Evolutionary conservation across 2,888 invertebrate species (phyloP).

Genomic region (Leptodirus hochenwartii): DNA sequence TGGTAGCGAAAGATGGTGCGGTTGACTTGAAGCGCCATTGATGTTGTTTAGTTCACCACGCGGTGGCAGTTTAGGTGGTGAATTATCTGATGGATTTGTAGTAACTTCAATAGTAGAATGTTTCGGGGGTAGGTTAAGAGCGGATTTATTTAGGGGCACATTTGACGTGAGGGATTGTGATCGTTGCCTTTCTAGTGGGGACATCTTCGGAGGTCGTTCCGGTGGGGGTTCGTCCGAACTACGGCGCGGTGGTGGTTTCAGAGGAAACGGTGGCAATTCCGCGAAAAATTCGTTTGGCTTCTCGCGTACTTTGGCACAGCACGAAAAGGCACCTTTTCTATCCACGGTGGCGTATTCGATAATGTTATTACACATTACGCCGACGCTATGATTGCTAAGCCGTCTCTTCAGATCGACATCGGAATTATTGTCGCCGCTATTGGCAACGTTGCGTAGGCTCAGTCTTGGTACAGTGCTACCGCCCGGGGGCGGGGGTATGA

Average conservation of each 20-base stretch:
- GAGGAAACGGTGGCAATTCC: too few species aligned
- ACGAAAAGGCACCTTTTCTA: conserved; percentile 51
- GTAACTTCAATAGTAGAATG: conserved; percentile 3
- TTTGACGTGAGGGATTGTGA: conserved; percentile 35
- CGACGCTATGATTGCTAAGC: conserved; percentile 37
- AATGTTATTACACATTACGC: conserved; percentile 30
- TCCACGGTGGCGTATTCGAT: conserved; percentile 58
- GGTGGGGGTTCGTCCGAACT: conserved; percentile 41
- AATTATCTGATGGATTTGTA: conserved; percentile 17
- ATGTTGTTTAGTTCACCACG: conserved; percentile 24
- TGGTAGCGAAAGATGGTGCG: conserved; percentile 37
- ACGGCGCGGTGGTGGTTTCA: conserved; percentile 48
- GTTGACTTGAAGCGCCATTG: too few species aligned
- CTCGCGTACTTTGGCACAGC: conserved; percentile 37
- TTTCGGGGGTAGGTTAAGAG: too few species aligned
- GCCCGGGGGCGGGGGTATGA: conserved; percentile 62
- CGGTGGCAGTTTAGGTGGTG: conserved; percentile 35
- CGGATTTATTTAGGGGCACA: too few species aligned
- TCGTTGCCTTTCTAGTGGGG: conserved; percentile 32
- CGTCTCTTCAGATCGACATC: conserved; percentile 13
- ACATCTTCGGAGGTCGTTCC: conserved; percentile 46
- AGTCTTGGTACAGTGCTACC: not conserved
- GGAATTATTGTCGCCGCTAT: too few species aligned
- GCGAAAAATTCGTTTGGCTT: conserved; percentile 11
- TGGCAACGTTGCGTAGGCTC: too few species aligned